Base-by-base conservation (phyloP, 2,888 invertebrate genomes). In the Hirtodrosophila alboralis region DNA sequence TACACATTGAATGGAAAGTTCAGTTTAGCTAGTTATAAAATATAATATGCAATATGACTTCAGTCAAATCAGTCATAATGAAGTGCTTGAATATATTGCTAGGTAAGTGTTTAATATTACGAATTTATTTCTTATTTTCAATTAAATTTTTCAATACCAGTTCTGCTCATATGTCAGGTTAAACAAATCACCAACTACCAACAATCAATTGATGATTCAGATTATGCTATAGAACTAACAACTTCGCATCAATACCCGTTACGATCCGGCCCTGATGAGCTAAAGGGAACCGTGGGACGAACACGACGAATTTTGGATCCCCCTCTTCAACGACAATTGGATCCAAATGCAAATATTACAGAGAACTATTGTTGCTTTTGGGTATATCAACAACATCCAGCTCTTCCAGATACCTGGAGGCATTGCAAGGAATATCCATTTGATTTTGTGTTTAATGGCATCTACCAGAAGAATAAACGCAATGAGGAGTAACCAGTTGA, bases 311-410 rank as follows among this genome's bases (percentile, higher is more conserved):
- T 10, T 2, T 1, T 33, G 13, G n/a, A n/a, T n/a, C n/a, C n/a
- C n/a, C n/a, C n/a, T n/a, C n/a, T n/a, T n/a, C n/a, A n/a, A n/a
- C 4, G 3, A 10, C 10, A n/a, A 0, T 5, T 1, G 3, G 10
- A 2, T 0, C 31, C 6, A 23, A 8, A 23, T 1, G 0, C 0
- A 3, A 37, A 53, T 33, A 47, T 31, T 27, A 13, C 38, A 12
- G 54, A 64, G 0, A 57, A 21, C 9, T 81, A 78, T 57, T 70
- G 73, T 28, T 81, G 83, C 14, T 79, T 64, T 14, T 79, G 83
- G 83, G 6, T 73, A 4, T 21, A 74, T 60, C 44, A 41, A 12
- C 9, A 21, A 0, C 79, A 80, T 61, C 66, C 66, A 0, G 27
- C 58, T 0, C 0, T 80, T 4, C 26, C 62, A 1, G 34, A 30